phyloP scores from a whole-genome alignment of 2,888 invertebrate species.

The Perithous albicinctus region DNA sequence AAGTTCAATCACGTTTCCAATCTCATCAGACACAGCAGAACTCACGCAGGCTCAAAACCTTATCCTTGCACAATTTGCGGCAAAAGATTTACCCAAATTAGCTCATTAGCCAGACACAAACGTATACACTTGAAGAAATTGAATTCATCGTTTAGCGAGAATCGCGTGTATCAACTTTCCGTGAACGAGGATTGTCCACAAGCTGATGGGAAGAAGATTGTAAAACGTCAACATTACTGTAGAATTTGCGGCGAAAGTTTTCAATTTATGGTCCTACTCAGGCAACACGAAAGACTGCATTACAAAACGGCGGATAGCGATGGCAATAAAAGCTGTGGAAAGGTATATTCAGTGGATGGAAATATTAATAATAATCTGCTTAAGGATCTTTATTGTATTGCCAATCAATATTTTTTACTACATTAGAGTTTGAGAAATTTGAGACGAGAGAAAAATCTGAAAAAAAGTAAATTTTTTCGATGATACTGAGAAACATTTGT shows the following conservation, averaged over 20 bases:
- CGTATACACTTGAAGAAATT: slow-evolving; percentile 74
- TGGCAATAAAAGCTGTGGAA: slow-evolving; percentile 70
- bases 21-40: slow-evolving; percentile 82
- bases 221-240: slow-evolving; percentile 79
- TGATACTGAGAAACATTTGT: too few species aligned
- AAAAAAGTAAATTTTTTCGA: too few species aligned
- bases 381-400: not conserved
- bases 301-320: slow-evolving; percentile 62
- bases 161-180: not conserved
- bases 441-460: too few species aligned
- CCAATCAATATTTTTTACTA: too few species aligned
- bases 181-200: slow-evolving; percentile 43
- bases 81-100: slow-evolving; percentile 80
- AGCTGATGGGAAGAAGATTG: slow-evolving; percentile 65
- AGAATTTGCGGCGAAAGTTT: slow-evolving; percentile 81
- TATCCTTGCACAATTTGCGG: slow-evolving; percentile 82
- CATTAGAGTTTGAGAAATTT: too few species aligned
- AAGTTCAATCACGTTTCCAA: slow-evolving; percentile 84
- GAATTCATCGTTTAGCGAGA: slow-evolving; percentile 38
- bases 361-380: not conserved
- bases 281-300: slow-evolving; percentile 79
- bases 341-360: not conserved
- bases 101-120: slow-evolving; percentile 79
- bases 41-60: slow-evolving; percentile 83
- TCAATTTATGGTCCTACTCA: slow-evolving; percentile 77